Base-by-base conservation (phyloP, 2,113 vertebrate genomes). In the Microtus pennsylvanicus region DNA sequence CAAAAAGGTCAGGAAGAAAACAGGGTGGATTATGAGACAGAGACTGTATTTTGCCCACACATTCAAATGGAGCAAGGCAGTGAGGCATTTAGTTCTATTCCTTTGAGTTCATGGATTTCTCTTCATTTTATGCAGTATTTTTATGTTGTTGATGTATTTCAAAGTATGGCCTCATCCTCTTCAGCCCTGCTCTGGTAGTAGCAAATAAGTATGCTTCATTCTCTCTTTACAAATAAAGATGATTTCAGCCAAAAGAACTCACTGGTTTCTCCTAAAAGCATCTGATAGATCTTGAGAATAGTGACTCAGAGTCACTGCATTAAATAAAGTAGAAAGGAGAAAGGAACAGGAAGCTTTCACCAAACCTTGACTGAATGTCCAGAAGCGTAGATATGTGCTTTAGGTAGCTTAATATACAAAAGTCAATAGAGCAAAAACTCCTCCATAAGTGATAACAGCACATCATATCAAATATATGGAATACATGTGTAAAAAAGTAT, bases 201-300 rank as follows among this genome's bases (percentile, higher is more conserved):
- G 89, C 83, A 88, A 96, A 82, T 67, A 30, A 78, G 21, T 69
- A 92, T 52, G 72, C 55, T 77, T 26, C 81, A 38, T 55, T 95
- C 85, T 91, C 91, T 82, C 67, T 85, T 80, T 90, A 45, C 38
- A 94, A 95, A 88, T 61, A 89, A 87, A 86, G 52, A 82, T 67
- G 30, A 97, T 24, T 88, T 88, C 76, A 94, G 69, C 63, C 30
- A 52, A 14, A 94, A 82, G 30, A 82, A 74, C 86, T 86, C 35
- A 9, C 45, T 78, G 16, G 30, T 82, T 93, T 63, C 50, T 93
- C 52, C 75, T 65, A 21, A 72, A 93, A 92, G 42, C n/a, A 69
- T 74, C 74, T 86, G 47, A 77, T 13, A 75, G 7, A 14, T 63
- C 85, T 95, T 95, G 28, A 69, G 96, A 97, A 92, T 55, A 47